A percentile compares a stretch with the other conserved stretches of the same genome.
phyloP scores from a whole-genome alignment of 2,888 invertebrate species.

The Parthenolecanium corni region DNA sequence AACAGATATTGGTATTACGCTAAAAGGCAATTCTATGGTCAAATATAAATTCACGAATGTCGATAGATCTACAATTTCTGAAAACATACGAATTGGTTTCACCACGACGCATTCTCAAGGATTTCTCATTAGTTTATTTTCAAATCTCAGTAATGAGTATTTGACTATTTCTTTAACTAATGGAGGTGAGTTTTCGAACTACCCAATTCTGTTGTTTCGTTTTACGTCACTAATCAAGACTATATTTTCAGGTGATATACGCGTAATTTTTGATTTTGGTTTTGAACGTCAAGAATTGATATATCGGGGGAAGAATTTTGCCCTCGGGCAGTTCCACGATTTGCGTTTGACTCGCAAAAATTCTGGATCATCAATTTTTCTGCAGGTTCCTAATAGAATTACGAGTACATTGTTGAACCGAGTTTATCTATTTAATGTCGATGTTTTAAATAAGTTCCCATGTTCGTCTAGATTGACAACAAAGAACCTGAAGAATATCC shows the following conservation, averaged over 20 bases:
- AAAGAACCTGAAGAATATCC: slow-evolving; percentile 70
- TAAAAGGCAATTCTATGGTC: slow-evolving; percentile 74
- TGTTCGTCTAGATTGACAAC: slow-evolving; percentile 57
- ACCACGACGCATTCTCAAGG: slow-evolving; percentile 93
- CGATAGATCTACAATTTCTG: slow-evolving; percentile 78
- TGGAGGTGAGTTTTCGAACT: slow-evolving; percentile 48
- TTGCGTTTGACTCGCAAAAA: slow-evolving; percentile 67
- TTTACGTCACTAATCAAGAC: neutral
- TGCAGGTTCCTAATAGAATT: slow-evolving; percentile 49
- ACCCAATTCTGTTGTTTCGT: neutral
- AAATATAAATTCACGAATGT: slow-evolving; percentile 84
- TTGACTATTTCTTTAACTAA: slow-evolving; percentile 89
- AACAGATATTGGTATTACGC: slow-evolving; percentile 85
- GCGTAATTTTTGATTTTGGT: slow-evolving; percentile 90
- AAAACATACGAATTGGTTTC: slow-evolving; percentile 87
- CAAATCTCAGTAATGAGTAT: slow-evolving; percentile 78
- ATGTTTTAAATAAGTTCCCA: neutral
- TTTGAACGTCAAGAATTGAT: slow-evolving; percentile 89
- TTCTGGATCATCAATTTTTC: slow-evolving; percentile 66
- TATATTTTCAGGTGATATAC: slow-evolving; percentile 59
- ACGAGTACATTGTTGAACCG: no score
- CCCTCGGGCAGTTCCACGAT: slow-evolving; percentile 88
- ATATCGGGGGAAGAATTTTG: slow-evolving; percentile 80
- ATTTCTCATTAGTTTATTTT: slow-evolving; percentile 78
- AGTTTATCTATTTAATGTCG: neutral